phyloP scores from a whole-genome alignment of 2,888 invertebrate species.

The Malthinus seriepunctatus region DNA sequence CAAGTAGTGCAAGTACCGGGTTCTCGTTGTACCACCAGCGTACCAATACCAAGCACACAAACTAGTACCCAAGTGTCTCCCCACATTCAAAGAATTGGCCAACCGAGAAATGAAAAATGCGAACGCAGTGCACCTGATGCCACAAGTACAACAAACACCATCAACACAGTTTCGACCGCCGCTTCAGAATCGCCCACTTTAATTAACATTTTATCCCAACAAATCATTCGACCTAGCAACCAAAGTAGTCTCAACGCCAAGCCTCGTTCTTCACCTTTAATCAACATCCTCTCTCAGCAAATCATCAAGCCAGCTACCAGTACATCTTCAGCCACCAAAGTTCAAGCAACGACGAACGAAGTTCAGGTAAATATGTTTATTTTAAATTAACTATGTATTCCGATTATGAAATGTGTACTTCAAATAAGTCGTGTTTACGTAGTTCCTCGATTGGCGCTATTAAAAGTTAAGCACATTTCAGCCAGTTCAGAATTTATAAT shows the following conservation, averaged over 20 bases:
- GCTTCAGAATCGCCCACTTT: constrained; percentile 52
- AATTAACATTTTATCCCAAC: constrained; percentile 60
- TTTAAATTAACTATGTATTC: background rate
- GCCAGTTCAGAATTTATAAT: no score
- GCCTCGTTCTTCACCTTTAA: constrained; percentile 45
- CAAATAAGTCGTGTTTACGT: no score
- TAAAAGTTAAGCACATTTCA: no score
- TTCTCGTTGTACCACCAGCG: constrained; percentile 39
- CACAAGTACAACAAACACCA: constrained; percentile 31
- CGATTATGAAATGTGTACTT: no score
- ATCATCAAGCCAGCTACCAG: constrained; percentile 44
- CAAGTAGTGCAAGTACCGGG: constrained; percentile 53
- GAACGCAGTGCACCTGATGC: constrained; percentile 30
- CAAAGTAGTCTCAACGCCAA: constrained; percentile 38
- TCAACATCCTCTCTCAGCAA: constrained; percentile 53
- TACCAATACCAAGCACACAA: constrained; percentile 45
- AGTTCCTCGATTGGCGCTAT: no score
- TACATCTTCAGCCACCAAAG: constrained; percentile 6
- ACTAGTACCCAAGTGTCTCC: constrained; percentile 55
- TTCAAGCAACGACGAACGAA: constrained; percentile 7
- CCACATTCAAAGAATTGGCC: constrained; percentile 56
- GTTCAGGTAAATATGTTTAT: constrained; percentile 6
- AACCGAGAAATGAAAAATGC: constrained; percentile 50
- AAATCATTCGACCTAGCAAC: constrained; percentile 53
- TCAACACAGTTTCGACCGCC: constrained; percentile 21